phyloP scores from a whole-genome alignment of 2,888 invertebrate species.

The Caenorhabditis doughertyi region DNA sequence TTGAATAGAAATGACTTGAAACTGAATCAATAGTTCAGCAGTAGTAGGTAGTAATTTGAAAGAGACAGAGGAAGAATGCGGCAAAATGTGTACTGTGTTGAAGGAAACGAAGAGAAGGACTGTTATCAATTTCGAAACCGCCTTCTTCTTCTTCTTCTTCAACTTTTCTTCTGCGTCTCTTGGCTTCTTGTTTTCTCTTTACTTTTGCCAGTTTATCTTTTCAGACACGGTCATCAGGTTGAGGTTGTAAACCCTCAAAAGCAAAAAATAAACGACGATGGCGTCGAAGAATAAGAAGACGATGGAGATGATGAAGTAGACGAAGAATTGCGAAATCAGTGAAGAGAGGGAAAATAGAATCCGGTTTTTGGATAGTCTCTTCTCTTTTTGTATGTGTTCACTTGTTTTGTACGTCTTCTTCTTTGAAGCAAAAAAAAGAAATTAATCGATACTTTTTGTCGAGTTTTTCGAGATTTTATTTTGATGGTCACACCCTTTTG shows the following conservation, averaged over 20 bases:
- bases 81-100: constrained; percentile 23
- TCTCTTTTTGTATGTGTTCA: constrained; percentile 34
- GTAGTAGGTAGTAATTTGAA: constrained; percentile 2
- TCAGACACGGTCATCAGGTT: constrained; percentile 54
- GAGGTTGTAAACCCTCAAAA: constrained; percentile 48
- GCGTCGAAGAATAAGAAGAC: neutral
- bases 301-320: constrained; percentile 2
- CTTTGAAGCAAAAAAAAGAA: neutral
- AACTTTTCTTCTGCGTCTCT: constrained; percentile 16
- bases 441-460: constrained; percentile 32
- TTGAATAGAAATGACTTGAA: neutral
- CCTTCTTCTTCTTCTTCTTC: constrained; percentile 27
- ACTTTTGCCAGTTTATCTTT: constrained; percentile 16
- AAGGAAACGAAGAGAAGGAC: constrained; percentile 21
- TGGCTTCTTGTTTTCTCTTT: constrained; percentile 14
- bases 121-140: constrained; percentile 61
- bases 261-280: constrained; percentile 9
- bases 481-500: constrained; percentile 12
- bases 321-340: constrained; percentile 50
- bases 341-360: constrained; percentile 29
- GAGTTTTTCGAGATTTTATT: constrained; percentile 14
- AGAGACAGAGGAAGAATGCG: constrained; percentile 18
- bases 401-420: constrained; percentile 48
- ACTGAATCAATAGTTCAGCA: constrained; percentile 35
- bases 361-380: constrained; percentile 47